Conservation (phyloP, 2,797 vertebrate genomes). For the Hyperoplus immaculatus region DNA sequence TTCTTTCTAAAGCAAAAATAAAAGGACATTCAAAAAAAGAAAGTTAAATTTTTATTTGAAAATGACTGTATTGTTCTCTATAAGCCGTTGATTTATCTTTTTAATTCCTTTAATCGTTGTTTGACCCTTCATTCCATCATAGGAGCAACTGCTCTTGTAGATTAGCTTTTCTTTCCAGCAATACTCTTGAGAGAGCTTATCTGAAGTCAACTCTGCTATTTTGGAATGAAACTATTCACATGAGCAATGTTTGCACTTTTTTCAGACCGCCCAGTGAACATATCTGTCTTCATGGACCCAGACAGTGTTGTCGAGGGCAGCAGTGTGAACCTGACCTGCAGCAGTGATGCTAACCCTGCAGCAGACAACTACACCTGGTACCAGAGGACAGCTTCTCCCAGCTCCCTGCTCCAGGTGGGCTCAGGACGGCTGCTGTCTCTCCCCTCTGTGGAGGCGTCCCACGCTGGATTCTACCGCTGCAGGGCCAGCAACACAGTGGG, state of each 20-base stretch:
- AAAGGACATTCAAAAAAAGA: no score
- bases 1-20: no score
- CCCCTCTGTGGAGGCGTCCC: constrained; percentile 13
- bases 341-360: constrained; percentile 57
- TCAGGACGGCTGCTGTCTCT: constrained; percentile 49
- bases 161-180: no score
- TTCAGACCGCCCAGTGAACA: constrained; percentile 65
- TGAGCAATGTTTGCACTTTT: not conserved
- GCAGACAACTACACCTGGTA: constrained; percentile 57
- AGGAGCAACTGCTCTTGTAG: no score
- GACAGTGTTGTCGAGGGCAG: constrained; percentile 11
- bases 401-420: constrained; percentile 42
- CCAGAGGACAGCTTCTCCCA: constrained; percentile 40
- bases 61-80: no score
- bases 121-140: no score
- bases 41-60: no score
- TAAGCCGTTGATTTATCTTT: no score
- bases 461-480: constrained; percentile 54
- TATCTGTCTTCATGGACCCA: constrained; percentile 48
- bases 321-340: constrained; percentile 69
- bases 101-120: no score
- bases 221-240: not conserved
- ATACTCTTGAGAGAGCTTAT: no score
- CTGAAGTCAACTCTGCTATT: no score
- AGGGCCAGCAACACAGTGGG: constrained; percentile 49